phyloP scores from a whole-genome alignment of 2,797 vertebrate genomes.

The Acridotheres tristis region DNA sequence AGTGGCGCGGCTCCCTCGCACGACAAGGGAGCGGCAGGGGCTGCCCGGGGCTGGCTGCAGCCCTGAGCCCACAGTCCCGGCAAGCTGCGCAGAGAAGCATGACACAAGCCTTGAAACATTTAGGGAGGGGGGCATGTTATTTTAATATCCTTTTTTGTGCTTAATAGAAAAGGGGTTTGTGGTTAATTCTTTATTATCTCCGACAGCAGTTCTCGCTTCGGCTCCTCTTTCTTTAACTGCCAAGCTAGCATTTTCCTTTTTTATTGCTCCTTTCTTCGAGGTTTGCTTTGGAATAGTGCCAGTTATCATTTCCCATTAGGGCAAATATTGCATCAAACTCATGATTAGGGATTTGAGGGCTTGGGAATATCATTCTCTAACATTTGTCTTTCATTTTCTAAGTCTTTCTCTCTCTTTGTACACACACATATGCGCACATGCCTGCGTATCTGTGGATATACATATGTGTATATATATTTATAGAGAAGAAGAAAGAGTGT shows the following conservation, averaged over 20 bases:
- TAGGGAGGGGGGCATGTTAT: constrained; percentile 51
- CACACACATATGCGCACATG: constrained; percentile 14
- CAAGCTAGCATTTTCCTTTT: constrained; percentile 61
- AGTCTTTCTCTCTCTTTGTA: constrained; percentile 24
- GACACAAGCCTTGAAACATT: constrained; percentile 62
- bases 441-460: constrained; percentile 5
- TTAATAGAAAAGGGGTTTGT: constrained; percentile 69
- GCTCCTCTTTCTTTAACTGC: constrained; percentile 71
- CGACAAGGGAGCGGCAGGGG: background rate
- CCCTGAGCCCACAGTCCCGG: background rate
- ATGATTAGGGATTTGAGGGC: constrained; percentile 69
- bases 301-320: constrained; percentile 76
- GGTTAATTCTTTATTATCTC: constrained; percentile 71
- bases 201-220: constrained; percentile 61
- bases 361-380: constrained; percentile 69
- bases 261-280: constrained; percentile 75
- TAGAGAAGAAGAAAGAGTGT: background rate
- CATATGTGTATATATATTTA: constrained; percentile 35
- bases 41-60: background rate
- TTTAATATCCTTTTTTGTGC: constrained; percentile 64
- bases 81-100: constrained; percentile 15
- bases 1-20: background rate
- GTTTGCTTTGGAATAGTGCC: constrained; percentile 74
- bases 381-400: constrained; percentile 72
- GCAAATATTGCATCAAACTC: constrained; percentile 77